Conservation (phyloP, 2,113 vertebrate genomes). For the Lepidothrix coronata region DNA sequence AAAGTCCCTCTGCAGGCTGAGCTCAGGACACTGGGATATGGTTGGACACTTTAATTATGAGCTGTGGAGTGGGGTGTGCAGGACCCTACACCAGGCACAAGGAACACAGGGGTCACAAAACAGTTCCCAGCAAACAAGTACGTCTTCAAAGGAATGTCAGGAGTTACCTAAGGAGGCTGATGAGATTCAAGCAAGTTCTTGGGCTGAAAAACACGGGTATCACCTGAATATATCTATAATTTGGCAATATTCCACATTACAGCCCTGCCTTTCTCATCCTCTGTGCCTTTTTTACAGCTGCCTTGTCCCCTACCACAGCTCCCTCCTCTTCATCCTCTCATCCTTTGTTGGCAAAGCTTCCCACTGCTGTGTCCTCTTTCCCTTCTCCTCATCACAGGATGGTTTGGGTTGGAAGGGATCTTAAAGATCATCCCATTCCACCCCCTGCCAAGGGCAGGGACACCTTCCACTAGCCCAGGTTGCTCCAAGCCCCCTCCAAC, state of each 20-base stretch:
- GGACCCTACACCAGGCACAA: too few species aligned
- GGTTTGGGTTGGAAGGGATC: background rate
- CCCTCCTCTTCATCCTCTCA: background rate
- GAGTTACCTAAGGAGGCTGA: background rate
- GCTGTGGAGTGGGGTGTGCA: background rate
- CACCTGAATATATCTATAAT: fast-evolving
- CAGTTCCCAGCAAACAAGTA: fast-evolving
- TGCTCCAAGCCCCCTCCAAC: background rate
- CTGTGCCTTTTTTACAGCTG: background rate
- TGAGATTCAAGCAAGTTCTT: background rate
- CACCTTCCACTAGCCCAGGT: background rate
- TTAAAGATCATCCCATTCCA: background rate
- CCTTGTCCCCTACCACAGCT: background rate
- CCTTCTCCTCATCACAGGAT: background rate
- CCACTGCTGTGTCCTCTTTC: background rate
- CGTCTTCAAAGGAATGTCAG: background rate
- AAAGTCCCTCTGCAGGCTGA: background rate
- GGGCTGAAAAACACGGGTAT: background rate
- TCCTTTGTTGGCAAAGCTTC: background rate
- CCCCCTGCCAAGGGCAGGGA: background rate
- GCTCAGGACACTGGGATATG: background rate
- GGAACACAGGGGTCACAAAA: background rate
- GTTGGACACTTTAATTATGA: background rate
- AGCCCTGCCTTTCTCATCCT: background rate
- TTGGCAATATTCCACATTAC: background rate